These are phyloP conservation scores for Oreochromis aureus DNA, from an alignment of 2,113 vertebrate species.

Conservation along the genomic window DNA sequence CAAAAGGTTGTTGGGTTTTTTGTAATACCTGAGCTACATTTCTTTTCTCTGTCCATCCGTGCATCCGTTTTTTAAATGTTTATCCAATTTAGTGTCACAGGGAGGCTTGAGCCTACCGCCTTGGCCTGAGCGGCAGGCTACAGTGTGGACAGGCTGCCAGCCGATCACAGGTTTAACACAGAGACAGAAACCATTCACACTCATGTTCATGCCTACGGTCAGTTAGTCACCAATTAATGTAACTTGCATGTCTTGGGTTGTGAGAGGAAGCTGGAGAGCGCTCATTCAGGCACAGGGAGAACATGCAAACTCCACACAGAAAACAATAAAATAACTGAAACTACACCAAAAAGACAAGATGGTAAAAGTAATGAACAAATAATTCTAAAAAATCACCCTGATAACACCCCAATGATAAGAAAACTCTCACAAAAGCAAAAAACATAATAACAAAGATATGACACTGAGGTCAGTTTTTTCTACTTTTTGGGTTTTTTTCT, in stretches of 20 bases:
- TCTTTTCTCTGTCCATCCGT: not conserved
- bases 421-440: not conserved
- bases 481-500: not conserved
- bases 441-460: not conserved
- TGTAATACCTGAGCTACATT: not conserved
- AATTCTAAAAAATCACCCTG: accelerated
- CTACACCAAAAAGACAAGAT: not conserved
- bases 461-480: not conserved
- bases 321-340: not conserved
- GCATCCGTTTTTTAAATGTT: not conserved
- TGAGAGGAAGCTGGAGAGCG: not conserved
- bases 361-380: not conserved
- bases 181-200: not conserved
- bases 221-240: not conserved
- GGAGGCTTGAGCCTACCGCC: not conserved
- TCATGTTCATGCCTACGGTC: not conserved
- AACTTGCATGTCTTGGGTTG: not conserved
- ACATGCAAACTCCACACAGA: not conserved
- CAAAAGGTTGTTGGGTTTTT: accelerated
- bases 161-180: not conserved
- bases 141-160: not conserved
- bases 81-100: not conserved
- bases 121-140: not conserved
- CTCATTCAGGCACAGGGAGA: not conserved
- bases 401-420: not conserved